Base-by-base conservation (phyloP, 2,797 vertebrate genomes). In the Danio aesculapii region DNA sequence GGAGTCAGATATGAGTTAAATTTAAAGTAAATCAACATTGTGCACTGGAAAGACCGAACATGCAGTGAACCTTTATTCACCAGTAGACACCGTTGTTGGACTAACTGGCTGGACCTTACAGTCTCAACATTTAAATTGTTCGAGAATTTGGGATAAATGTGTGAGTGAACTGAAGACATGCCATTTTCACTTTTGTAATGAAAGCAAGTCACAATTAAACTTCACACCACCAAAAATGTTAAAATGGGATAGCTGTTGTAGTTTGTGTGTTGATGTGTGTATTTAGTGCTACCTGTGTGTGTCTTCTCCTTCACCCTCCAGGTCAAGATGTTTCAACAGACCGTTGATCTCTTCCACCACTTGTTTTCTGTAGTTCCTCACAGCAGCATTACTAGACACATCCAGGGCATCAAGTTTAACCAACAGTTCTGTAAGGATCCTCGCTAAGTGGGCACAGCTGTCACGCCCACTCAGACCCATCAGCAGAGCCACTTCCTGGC, bases 311-410 rank as follows among this genome's bases (percentile, higher is more conserved):
- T 97, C 98, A 69, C 95, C 97, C 83, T 99, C 98, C 79, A 98
- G 90, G 85, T 99, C 98, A 85, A 99, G 90, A 61, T 98, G 97
- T 69, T 95, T 97, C 72, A 98, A 92, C 70, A 99, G 90, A 21
- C 94, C 95, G 86, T 99, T 98, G 85, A 99, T 98, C 88, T 99
- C 97, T 87, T 98, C 96, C 78, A 99, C 97, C 0, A 99, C 98
- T 89, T 97, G 97, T 77, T 96, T 97, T 52, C 98, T 93, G 89
- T 99, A 99, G 76, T 98, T 99, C 44, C 98, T 93, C 86, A 99
- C 95, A 0, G 96, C 96, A 0, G 94, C 91, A 17, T 85, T 95
- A 10, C 97, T 97, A 0, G 97, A 97, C 79, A 99, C 98, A 73
- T 99, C 97, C 75, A 99, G 91, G 6, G 98, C 97, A 61, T 99